Evolutionary conservation across 2,113 vertebrate genomes (phyloP).

Genomic region (Mustelus asterias): DNA sequence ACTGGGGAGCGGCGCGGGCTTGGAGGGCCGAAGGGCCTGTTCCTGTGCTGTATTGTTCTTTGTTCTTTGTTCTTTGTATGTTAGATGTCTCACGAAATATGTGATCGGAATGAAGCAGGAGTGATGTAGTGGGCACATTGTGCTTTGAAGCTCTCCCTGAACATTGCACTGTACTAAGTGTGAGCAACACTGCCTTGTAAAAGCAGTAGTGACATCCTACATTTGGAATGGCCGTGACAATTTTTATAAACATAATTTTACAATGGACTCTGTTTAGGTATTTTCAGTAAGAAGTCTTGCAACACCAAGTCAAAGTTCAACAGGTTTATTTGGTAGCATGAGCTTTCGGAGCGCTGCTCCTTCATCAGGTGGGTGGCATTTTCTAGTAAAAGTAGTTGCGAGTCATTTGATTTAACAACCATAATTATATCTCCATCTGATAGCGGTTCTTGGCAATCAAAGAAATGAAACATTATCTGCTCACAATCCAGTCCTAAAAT

Average conservation of each 20-base stretch:
- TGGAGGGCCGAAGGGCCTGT: too few relatives aligned
- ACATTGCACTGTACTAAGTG: not conserved
- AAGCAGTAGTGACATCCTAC: not conserved
- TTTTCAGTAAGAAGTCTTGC: too few relatives aligned
- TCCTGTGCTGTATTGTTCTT: too few relatives aligned
- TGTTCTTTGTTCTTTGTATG: too few relatives aligned
- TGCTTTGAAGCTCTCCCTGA: not conserved
- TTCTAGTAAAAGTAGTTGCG: not conserved
- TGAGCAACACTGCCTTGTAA: not conserved
- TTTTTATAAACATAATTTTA: not conserved
- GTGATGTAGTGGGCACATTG: not conserved
- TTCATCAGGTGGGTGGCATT: too few relatives aligned
- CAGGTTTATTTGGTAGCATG: too few relatives aligned
- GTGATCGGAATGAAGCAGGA: not conserved
- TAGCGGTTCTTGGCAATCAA: not conserved
- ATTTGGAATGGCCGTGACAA: not conserved
- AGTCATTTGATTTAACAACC: conserved; percentile 1
- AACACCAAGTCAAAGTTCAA: too few relatives aligned
- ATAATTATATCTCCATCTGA: conserved; percentile 15
- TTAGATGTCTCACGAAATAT: not conserved
- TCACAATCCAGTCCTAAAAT: not conserved
- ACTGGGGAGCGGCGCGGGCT: too few relatives aligned
- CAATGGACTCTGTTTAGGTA: not conserved
- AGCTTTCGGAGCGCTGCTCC: not conserved
- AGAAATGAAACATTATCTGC: conserved; percentile 4